phyloP scores from a whole-genome alignment of 2,113 vertebrate species.

The Ancistrus triradiatus region DNA sequence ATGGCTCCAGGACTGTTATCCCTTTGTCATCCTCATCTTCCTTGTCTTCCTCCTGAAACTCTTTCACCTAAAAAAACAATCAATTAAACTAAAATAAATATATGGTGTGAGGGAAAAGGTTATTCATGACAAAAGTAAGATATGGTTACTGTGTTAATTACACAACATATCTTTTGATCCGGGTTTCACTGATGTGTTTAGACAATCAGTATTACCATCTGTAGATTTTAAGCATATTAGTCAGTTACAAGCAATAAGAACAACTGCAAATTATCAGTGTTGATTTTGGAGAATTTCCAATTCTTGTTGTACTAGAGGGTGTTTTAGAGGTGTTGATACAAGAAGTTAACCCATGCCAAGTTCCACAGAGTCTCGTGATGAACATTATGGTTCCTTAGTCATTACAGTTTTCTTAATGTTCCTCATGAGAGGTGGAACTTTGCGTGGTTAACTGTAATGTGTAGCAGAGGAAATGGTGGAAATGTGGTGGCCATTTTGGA shows the following conservation, averaged over 20 bases:
- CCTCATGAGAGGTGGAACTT: constrained; percentile 25
- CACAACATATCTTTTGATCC: too few relatives aligned
- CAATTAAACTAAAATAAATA: too few relatives aligned
- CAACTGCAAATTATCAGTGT: too few relatives aligned
- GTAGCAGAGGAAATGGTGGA: constrained; percentile 19
- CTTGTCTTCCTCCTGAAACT: constrained; percentile 16
- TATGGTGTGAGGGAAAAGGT: too few relatives aligned
- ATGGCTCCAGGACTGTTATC: constrained; percentile 25
- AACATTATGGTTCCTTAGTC: constrained; percentile 22
- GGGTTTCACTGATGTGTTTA: too few relatives aligned
- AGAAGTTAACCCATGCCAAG: constrained; percentile 21
- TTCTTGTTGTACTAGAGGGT: neutral
- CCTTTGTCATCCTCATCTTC: constrained; percentile 39
- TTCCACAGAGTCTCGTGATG: constrained; percentile 1
- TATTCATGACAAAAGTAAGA: too few relatives aligned
- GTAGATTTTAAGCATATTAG: too few relatives aligned
- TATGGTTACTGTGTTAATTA: too few relatives aligned
- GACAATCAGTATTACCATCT: too few relatives aligned
- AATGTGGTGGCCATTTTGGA: constrained; percentile 9
- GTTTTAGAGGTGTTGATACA: constrained; percentile 24
- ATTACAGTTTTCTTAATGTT: constrained; percentile 37
- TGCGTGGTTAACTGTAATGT: constrained; percentile 13
- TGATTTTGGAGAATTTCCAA: too few relatives aligned
- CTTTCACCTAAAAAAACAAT: too few relatives aligned
- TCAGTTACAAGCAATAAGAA: too few relatives aligned